A percentile compares a stretch with the other conserved stretches of the same genome.
These are phyloP conservation scores for Harpegnathos saltator DNA, from an alignment of 1,140 invertebrate species.

Conservation along the genomic window DNA sequence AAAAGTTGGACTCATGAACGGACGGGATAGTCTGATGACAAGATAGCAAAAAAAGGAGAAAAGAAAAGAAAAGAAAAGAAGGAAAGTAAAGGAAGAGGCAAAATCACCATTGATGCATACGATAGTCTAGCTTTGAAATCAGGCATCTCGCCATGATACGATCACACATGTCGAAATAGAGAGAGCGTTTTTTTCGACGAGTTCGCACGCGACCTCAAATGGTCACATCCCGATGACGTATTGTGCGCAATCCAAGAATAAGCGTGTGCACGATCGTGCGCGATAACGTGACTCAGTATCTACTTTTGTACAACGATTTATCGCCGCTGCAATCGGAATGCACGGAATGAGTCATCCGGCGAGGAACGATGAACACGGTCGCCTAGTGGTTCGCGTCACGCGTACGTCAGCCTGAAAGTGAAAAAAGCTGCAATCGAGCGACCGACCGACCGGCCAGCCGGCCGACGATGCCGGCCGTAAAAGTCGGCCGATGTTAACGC, in stretches of 20 bases:
- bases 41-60: neutral
- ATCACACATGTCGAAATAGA: slow-evolving; percentile 1
- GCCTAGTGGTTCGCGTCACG: slow-evolving; percentile 46
- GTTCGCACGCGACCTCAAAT: slow-evolving; percentile 1
- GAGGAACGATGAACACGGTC: slow-evolving; percentile 3
- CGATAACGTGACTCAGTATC: neutral
- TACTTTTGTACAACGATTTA: slow-evolving; percentile 7
- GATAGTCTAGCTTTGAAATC: neutral
- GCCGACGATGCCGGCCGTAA: no score
- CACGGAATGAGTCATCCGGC: slow-evolving; percentile 13
- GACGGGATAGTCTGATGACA: neutral
- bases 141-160: neutral
- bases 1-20: neutral
- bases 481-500: neutral
- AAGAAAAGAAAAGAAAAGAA: no score
- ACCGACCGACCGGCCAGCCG: neutral
- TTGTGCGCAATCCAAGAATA: neutral
- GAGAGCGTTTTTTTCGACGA: neutral
- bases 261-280: slow-evolving; percentile 7
- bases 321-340: slow-evolving; percentile 9
- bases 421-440: slow-evolving; percentile 11
- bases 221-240: slow-evolving; percentile 10
- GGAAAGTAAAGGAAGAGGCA: neutral
- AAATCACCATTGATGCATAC: neutral
- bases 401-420: slow-evolving; percentile 45